phyloP scores from a whole-genome alignment of 1,140 invertebrate genomes.

The Melitaea cinxia region DNA sequence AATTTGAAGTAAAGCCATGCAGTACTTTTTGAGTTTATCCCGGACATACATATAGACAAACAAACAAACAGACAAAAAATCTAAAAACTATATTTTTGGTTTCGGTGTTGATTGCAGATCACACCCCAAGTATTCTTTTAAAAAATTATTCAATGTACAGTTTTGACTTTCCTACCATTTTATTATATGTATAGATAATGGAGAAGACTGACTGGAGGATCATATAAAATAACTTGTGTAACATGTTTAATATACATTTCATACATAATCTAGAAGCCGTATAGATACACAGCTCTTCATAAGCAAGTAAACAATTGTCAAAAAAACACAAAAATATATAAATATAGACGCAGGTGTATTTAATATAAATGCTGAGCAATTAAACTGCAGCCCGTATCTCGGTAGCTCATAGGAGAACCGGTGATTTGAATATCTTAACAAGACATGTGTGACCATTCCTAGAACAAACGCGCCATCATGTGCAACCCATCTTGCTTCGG shows the following conservation, averaged over 20 bases:
- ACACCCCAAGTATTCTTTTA: too few species aligned
- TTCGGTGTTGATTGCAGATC: too few species aligned
- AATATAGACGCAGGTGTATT: constrained; percentile 46
- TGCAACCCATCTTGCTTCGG: constrained; percentile 58
- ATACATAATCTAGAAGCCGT: background rate
- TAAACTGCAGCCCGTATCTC: constrained; percentile 49
- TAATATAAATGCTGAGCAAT: constrained; percentile 45
- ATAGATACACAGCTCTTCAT: background rate
- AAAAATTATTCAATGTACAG: too few species aligned
- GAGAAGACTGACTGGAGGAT: too few species aligned
- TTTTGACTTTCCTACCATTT: too few species aligned
- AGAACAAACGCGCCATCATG: constrained; percentile 60
- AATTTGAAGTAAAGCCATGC: too few species aligned
- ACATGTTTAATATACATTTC: background rate
- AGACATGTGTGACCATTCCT: constrained; percentile 64
- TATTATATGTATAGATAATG: too few species aligned
- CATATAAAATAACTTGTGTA: too few species aligned
- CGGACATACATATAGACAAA: too few species aligned
- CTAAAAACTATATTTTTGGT: too few species aligned
- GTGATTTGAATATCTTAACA: constrained; percentile 39
- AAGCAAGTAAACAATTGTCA: background rate
- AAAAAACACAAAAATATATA: constrained; percentile 12
- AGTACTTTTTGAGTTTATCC: too few species aligned
- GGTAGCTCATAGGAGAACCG: constrained; percentile 43
- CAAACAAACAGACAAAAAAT: too few species aligned